Conservation (phyloP, 37 sponge, comb jelly and placozoan species). For the Chondrosia reniformis region DNA sequence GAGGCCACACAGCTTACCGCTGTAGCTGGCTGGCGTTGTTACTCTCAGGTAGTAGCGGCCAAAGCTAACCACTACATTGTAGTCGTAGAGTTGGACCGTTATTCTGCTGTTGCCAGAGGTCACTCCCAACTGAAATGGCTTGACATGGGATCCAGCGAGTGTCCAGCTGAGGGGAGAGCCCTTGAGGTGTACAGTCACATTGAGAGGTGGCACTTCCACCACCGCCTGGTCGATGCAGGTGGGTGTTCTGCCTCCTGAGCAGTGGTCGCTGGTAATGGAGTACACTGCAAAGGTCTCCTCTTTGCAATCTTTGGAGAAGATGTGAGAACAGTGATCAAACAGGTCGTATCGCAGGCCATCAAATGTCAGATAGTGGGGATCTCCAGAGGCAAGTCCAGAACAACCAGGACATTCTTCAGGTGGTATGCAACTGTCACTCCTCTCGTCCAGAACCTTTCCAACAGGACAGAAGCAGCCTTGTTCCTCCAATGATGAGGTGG, state of each 20-base stretch:
- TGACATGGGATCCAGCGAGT: too few relatives aligned
- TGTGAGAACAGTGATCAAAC: slow-evolving; percentile 20
- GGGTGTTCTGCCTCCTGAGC: slow-evolving; percentile 3
- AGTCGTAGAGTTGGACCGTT: background rate
- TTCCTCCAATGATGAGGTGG: too few relatives aligned
- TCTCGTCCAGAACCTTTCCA: background rate
- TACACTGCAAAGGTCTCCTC: slow-evolving; percentile 12
- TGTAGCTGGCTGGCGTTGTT: background rate
- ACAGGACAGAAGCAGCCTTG: slow-evolving; percentile 7
- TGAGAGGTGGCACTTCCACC: background rate
- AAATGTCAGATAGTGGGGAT: slow-evolving; percentile 18
- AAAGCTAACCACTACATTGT: background rate
- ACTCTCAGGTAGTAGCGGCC: background rate
- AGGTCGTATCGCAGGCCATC: slow-evolving; percentile 6
- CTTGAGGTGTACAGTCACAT: background rate
- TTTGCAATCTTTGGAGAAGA: background rate
- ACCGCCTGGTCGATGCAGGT: slow-evolving; percentile 14
- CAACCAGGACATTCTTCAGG: background rate
- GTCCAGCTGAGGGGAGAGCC: too few relatives aligned
- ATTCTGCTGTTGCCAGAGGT: too few relatives aligned
- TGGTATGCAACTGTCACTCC: background rate
- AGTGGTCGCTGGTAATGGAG: background rate
- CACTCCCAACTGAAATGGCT: too few relatives aligned
- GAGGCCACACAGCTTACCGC: slow-evolving; percentile 13
- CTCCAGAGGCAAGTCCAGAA: background rate